Evolutionary conservation across 1,140 invertebrate genomes (phyloP).

Genomic region (Heterodera schachtii): DNA sequence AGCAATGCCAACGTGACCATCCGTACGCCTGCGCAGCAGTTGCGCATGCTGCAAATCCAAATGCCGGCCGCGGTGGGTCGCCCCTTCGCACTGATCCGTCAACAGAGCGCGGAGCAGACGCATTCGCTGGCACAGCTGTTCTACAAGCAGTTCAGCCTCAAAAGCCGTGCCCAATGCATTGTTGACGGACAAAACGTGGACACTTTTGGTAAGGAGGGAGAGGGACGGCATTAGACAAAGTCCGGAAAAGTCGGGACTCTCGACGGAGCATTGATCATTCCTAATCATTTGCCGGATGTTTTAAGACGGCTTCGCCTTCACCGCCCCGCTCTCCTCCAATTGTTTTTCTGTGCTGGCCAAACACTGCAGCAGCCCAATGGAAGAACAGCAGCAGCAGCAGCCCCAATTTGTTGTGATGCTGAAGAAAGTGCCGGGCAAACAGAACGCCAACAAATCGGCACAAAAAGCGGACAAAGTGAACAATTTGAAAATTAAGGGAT

Average conservation of each 20-base stretch:
- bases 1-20: conserved; percentile 41
- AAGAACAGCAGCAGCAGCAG: conserved; percentile 15
- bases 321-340: conserved; percentile 22
- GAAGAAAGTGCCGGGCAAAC: not conserved
- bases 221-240: not conserved
- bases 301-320: conserved; percentile 26
- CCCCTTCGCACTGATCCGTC: conserved; percentile 34
- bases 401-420: not conserved
- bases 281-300: too few species aligned
- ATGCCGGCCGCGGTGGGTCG: conserved; percentile 34
- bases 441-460: not conserved
- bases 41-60: conserved; percentile 32
- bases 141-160: not conserved
- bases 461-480: not conserved
- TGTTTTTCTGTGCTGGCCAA: conserved; percentile 48
- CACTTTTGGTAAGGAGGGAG: conserved; percentile 37
- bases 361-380: conserved; percentile 27
- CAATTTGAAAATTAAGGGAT: not conserved
- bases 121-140: conserved; percentile 21
- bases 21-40: conserved; percentile 27
- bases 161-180: conserved; percentile 34
- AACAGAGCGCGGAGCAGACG: conserved; percentile 18
- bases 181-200: conserved; percentile 38
- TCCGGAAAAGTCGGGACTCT: too few species aligned
- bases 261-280: too few species aligned